phyloP scores from a whole-genome alignment of 2,113 vertebrate genomes.

The Gavialis gangeticus region DNA sequence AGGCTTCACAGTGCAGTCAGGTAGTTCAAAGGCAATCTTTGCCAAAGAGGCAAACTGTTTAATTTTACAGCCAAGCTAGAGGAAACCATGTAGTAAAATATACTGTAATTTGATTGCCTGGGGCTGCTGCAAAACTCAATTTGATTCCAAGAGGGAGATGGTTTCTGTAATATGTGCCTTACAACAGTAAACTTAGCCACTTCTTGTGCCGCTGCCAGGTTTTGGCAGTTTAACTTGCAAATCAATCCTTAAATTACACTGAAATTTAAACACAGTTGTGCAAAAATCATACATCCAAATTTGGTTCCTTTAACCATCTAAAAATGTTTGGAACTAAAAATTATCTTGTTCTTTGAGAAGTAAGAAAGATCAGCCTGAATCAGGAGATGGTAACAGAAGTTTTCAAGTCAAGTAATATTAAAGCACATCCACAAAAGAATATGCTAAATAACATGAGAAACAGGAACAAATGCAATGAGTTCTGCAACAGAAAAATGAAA shows the following conservation, averaged over 20 bases:
- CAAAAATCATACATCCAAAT: background rate
- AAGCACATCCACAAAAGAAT: background rate
- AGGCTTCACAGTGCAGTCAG: background rate
- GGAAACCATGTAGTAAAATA: conserved; percentile 4
- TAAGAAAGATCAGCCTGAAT: background rate
- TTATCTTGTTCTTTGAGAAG: background rate
- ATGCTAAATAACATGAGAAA: background rate
- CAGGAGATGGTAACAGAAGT: background rate
- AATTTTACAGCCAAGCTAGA: conserved; percentile 3
- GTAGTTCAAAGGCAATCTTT: background rate
- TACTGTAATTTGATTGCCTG: background rate
- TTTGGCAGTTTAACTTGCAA: background rate
- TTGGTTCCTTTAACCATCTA: background rate
- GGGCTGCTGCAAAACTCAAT: background rate
- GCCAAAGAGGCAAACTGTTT: conserved; percentile 7
- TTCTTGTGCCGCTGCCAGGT: background rate
- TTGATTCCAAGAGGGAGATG: background rate
- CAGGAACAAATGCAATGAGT: background rate
- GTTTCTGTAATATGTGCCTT: background rate
- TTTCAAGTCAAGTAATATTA: background rate
- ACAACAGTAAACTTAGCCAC: background rate
- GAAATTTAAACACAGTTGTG: background rate
- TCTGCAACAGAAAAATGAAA: background rate
- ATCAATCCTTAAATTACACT: background rate
- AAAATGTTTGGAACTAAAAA: background rate